These are phyloP conservation scores for Sylvilagus floridanus DNA, from an alignment of 2,797 vertebrate genomes.

Conservation along the genomic window DNA sequence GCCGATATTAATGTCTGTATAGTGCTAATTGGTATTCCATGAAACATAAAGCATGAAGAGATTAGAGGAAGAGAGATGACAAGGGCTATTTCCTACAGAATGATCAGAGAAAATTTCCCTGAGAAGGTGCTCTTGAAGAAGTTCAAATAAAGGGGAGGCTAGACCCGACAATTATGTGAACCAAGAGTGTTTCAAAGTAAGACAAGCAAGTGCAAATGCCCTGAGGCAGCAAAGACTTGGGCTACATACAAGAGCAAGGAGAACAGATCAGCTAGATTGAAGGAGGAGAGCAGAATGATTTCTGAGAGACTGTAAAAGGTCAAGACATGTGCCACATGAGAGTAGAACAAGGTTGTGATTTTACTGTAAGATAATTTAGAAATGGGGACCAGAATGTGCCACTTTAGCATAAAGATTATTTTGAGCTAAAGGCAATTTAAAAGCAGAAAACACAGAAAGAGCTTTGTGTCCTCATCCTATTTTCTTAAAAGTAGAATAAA, in stretches of 20 bases:
- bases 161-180: background rate
- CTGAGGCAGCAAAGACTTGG: background rate
- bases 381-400: background rate
- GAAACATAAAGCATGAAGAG: background rate
- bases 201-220: background rate
- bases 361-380: background rate
- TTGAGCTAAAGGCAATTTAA: background rate
- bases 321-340: background rate
- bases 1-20: too few species aligned
- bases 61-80: background rate
- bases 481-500: background rate
- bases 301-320: background rate
- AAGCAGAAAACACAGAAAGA: constrained; percentile 8
- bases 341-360: background rate
- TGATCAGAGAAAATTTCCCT: background rate
- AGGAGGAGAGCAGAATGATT: background rate
- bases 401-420: background rate
- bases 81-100: background rate
- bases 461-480: background rate
- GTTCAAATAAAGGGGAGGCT: background rate
- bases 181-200: background rate
- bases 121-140: background rate
- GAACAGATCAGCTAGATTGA: background rate
- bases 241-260: background rate
- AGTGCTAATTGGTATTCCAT: background rate